These are phyloP conservation scores for Sesamia inferens DNA, from an alignment of 2,888 invertebrate species.

Conservation along the genomic window DNA sequence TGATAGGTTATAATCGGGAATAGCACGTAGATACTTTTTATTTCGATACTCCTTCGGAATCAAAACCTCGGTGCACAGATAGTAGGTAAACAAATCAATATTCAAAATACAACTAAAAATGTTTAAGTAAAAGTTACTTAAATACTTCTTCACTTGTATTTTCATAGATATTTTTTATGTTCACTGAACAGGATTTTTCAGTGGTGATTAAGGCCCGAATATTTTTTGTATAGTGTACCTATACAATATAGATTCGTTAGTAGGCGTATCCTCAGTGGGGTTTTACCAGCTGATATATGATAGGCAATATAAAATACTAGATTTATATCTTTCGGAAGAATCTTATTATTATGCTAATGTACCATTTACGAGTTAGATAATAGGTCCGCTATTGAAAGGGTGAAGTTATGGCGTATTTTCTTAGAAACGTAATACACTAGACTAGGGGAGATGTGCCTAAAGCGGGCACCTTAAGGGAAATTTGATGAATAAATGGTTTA, in stretches of 20 bases:
- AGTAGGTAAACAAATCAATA: neutral
- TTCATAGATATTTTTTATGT: neutral
- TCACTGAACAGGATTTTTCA: neutral
- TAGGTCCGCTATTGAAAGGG: conserved; percentile 46
- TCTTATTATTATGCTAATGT: conserved; percentile 64
- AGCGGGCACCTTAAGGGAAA: too few relatives aligned
- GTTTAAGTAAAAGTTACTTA: neutral
- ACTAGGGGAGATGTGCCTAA: too few relatives aligned
- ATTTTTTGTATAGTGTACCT: neutral
- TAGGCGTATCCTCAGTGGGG: conserved; percentile 4
- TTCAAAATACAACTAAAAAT: neutral
- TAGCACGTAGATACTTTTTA: too few relatives aligned
- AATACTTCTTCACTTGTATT: too few relatives aligned
- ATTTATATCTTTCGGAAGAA: conserved; percentile 52
- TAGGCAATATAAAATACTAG: conserved; percentile 39
- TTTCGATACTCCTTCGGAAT: too few relatives aligned
- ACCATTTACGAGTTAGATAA: conserved; percentile 56
- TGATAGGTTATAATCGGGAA: too few relatives aligned
- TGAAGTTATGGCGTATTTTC: neutral
- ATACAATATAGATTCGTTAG: neutral
- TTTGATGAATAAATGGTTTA: too few relatives aligned
- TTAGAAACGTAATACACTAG: too few relatives aligned
- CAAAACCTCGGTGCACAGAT: too few relatives aligned
- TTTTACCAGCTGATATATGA: conserved; percentile 21
- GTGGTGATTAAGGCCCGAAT: neutral